Percentiles rank a stretch among this genome's conserved stretches.
Conservation (phyloP, 2,113 vertebrate genomes). For the Larimichthys crocea region DNA sequence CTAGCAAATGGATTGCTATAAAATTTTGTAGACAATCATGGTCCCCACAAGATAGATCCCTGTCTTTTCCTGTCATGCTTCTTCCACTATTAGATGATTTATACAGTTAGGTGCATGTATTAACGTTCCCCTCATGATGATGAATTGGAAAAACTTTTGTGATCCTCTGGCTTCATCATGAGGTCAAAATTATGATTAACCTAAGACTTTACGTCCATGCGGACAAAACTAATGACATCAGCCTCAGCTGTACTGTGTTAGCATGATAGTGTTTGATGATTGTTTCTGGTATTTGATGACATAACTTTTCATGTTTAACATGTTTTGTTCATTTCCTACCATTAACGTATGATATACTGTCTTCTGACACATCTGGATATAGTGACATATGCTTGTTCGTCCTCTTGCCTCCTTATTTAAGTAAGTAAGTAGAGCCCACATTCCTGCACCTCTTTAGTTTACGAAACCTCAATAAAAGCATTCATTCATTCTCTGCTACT, state of each 20-base stretch:
- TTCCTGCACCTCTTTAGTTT: background rate
- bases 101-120: background rate
- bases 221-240: background rate
- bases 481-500: background rate
- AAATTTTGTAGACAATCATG: background rate
- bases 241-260: background rate
- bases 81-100: background rate
- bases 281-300: too few species aligned
- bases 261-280: background rate
- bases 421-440: background rate
- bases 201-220: background rate
- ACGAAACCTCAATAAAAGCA: background rate
- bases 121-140: background rate
- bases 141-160: background rate
- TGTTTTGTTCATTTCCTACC: too few species aligned
- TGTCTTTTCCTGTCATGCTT: background rate
- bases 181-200: background rate
- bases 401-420: background rate
- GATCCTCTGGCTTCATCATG: background rate
- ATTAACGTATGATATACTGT: background rate
- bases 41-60: background rate
- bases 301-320: too few species aligned
- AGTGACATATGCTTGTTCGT: background rate
- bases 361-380: background rate
- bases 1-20: background rate